phyloP scores from a whole-genome alignment of 2,113 vertebrate genomes.

The Microtus pennsylvanicus region DNA sequence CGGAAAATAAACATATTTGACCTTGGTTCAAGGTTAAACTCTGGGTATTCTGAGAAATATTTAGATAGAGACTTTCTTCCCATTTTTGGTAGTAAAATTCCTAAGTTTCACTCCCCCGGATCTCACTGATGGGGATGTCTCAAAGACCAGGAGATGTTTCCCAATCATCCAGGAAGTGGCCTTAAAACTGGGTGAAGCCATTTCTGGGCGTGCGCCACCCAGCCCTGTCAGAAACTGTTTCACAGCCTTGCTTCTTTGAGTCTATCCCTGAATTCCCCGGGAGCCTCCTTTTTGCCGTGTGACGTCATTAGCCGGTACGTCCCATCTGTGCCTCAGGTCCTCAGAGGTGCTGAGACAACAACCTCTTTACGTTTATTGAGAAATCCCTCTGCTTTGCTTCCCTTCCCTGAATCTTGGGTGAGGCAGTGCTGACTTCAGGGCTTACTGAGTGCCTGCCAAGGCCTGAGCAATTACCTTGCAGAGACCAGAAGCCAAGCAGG shows the following conservation, averaged over 20 bases:
- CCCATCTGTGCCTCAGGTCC: not conserved
- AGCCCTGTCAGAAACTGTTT: not conserved
- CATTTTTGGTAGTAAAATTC: conserved; percentile 76
- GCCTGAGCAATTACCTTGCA: conserved; percentile 62
- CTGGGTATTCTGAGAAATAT: conserved; percentile 59
- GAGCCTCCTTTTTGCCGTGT: not conserved
- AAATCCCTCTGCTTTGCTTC: not conserved
- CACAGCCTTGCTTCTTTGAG: not conserved
- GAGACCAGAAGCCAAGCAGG: conserved; percentile 54
- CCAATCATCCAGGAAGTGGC: conserved; percentile 56
- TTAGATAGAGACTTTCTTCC: conserved; percentile 64
- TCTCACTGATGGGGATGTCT: not conserved
- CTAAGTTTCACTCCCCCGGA: conserved; percentile 40
- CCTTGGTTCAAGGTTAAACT: conserved; percentile 73
- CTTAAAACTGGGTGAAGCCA: not conserved
- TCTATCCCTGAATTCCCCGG: not conserved
- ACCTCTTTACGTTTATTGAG: not conserved
- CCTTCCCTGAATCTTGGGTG: conserved; percentile 29
- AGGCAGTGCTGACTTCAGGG: not conserved
- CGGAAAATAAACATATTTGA: conserved; percentile 66
- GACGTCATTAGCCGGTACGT: not conserved
- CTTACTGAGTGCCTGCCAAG: conserved; percentile 45
- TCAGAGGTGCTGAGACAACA: conserved; percentile 42
- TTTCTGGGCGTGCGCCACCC: conserved; percentile 33
- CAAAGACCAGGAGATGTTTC: conserved; percentile 21